Conservation (phyloP, 2,797 vertebrate species). For the Erethizon dorsatum region DNA sequence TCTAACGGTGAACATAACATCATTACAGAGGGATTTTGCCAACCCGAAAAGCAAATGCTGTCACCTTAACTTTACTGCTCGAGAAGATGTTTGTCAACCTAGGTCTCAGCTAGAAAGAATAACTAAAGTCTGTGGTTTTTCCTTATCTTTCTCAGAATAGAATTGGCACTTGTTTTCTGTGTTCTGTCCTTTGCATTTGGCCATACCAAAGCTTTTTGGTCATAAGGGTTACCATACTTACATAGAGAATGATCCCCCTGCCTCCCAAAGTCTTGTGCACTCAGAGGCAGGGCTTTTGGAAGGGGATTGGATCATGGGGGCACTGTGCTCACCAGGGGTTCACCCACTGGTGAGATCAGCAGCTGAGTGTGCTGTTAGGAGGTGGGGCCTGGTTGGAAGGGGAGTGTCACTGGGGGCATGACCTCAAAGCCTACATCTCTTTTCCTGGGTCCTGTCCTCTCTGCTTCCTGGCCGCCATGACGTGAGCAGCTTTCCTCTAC, state of each 20-base stretch:
- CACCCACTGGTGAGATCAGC: background rate
- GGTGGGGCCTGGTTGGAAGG: background rate
- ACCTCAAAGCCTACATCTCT: background rate
- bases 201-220: background rate
- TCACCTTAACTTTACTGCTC: background rate
- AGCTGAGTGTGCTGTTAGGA: background rate
- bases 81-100: background rate
- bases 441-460: background rate
- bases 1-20: background rate
- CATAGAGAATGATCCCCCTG: background rate
- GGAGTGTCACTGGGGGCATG: background rate
- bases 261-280: background rate
- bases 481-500: background rate
- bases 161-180: background rate
- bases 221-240: background rate
- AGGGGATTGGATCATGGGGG: background rate
- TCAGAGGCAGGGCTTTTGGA: background rate
- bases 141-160: background rate
- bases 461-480: background rate
- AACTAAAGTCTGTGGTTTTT: background rate
- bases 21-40: background rate
- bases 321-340: background rate
- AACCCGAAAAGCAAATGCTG: background rate
- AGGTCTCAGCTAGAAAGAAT: background rate
- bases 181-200: background rate